These are phyloP conservation scores for Hipposideros larvatus DNA, from an alignment of 2,797 vertebrate species.

Conservation along the genomic window DNA sequence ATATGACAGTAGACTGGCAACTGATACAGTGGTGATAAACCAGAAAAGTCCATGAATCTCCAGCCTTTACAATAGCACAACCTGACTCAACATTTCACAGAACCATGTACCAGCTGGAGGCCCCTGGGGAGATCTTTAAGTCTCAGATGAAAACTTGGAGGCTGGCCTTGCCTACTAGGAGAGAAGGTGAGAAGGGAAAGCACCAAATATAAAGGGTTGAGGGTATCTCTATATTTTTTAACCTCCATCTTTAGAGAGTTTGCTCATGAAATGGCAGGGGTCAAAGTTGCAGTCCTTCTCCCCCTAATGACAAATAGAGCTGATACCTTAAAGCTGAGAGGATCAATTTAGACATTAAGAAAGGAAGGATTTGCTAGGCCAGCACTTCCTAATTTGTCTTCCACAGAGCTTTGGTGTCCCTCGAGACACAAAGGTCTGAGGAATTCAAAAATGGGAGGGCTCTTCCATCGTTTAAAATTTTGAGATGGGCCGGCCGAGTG, in stretches of 20 bases:
- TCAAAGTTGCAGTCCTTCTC: background rate
- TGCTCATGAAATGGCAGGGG: background rate
- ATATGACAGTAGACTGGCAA: background rate
- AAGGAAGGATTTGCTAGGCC: background rate
- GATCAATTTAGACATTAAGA: background rate
- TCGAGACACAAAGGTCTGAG: background rate
- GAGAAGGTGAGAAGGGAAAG: background rate
- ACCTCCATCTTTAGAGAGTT: background rate
- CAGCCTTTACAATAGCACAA: background rate
- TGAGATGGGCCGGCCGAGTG: background rate
- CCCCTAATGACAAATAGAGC: background rate
- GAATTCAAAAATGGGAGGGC: background rate
- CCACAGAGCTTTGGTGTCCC: background rate
- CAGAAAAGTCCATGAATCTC: background rate
- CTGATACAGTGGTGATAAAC: background rate
- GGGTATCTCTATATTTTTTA: background rate
- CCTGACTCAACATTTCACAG: slow-evolving; percentile 52
- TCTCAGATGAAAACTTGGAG: background rate
- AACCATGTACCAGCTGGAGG: background rate
- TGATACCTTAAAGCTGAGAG: background rate
- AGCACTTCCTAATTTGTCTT: background rate
- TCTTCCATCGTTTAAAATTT: background rate
- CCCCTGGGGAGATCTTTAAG: background rate
- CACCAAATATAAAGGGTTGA: background rate
- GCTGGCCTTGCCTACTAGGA: background rate